Conservation (phyloP, 1,140 invertebrate species). For the Mamestra configurata region DNA sequence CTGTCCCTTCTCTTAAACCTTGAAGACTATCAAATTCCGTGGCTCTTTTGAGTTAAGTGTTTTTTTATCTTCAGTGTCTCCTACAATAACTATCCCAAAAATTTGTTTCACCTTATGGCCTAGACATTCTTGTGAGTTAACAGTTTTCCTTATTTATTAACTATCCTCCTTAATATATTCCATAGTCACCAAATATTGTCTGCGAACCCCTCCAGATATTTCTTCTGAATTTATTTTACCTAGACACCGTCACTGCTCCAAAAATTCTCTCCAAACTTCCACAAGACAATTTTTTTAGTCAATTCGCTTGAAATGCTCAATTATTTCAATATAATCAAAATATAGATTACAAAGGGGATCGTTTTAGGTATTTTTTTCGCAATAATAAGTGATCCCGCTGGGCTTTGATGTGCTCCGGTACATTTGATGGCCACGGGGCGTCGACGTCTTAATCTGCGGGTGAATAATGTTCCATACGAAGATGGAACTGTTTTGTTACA, state of each 20-base stretch:
- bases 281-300: background rate
- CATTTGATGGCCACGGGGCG: slow-evolving; percentile 68
- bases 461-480: slow-evolving; percentile 3
- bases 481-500: slow-evolving; percentile 18
- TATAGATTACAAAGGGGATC: slow-evolving; percentile 34
- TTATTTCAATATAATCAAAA: slow-evolving; percentile 26
- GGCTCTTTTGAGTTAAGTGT: too few species aligned
- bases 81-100: too few species aligned
- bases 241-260: too few species aligned
- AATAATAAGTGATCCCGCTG: slow-evolving; percentile 68
- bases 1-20: background rate
- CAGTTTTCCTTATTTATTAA: too few species aligned
- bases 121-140: too few species aligned
- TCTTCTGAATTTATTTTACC: too few species aligned
- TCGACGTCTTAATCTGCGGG: slow-evolving; percentile 76
- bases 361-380: slow-evolving; percentile 56
- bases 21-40: background rate
- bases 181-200: too few species aligned
- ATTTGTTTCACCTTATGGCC: too few species aligned
- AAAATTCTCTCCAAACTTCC: background rate
- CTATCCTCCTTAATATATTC: too few species aligned
- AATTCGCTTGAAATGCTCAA: slow-evolving; percentile 23
- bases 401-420: slow-evolving; percentile 65
- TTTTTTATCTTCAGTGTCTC: too few species aligned
- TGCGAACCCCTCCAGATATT: too few species aligned